Conservation (phyloP, 2,888 invertebrate species). For the Neuroscelio doddi region DNA sequence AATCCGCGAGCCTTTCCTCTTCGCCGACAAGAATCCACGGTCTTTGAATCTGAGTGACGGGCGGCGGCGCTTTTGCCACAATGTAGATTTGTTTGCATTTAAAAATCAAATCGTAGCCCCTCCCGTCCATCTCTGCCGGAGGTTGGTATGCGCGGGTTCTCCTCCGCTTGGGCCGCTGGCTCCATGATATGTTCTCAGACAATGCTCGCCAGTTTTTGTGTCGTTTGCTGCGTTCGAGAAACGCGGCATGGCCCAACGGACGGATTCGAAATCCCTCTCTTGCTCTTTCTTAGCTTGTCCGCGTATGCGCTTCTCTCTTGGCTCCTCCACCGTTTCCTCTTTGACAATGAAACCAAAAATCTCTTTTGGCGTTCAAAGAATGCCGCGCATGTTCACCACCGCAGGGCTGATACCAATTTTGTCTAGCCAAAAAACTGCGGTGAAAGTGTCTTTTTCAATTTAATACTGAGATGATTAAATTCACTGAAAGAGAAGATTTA, state of each 20-base stretch:
- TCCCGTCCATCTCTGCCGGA: slow-evolving; percentile 40
- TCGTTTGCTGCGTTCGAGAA: slow-evolving; percentile 65
- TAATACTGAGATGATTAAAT: slow-evolving; percentile 35
- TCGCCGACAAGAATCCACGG: slow-evolving; percentile 42
- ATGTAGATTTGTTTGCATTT: slow-evolving; percentile 72
- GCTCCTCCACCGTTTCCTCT: slow-evolving; percentile 41
- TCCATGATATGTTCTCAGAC: slow-evolving; percentile 53
- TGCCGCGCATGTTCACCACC: slow-evolving; percentile 62
- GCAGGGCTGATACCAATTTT: slow-evolving; percentile 35
- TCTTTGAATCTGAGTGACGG: slow-evolving; percentile 53
- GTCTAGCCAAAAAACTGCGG: slow-evolving; percentile 30
- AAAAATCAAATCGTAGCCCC: slow-evolving; percentile 68
- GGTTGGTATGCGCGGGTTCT: slow-evolving; percentile 46
- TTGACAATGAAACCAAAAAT: slow-evolving; percentile 52
- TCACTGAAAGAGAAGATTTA: slow-evolving; percentile 26
- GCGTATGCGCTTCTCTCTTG: slow-evolving; percentile 18
- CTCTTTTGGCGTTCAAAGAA: slow-evolving; percentile 55
- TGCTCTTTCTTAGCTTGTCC: slow-evolving; percentile 48
- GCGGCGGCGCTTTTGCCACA: slow-evolving; percentile 69
- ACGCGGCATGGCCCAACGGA: slow-evolving; percentile 50
- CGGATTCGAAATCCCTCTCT: slow-evolving; percentile 48
- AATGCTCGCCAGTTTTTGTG: slow-evolving; percentile 70
- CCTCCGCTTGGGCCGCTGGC: slow-evolving; percentile 26
- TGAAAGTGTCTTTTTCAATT: slow-evolving; percentile 30
- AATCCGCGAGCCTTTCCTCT: slow-evolving; percentile 53